Evolutionary conservation across 1,140 invertebrate species (phyloP).

Genomic region (Caerostris darwini): DNA sequence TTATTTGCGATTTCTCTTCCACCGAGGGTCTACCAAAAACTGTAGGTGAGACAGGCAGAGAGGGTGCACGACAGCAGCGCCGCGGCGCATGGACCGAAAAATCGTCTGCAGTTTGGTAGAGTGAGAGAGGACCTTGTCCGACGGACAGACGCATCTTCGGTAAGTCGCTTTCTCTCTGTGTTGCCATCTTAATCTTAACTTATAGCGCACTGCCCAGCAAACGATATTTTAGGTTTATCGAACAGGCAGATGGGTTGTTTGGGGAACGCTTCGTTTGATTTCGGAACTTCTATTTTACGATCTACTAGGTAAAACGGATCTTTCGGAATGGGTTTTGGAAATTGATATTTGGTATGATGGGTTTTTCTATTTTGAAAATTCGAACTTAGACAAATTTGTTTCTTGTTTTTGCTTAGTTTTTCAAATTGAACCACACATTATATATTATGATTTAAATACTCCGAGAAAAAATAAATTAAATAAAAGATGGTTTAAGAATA

Average conservation of each 20-base stretch:
- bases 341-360: not conserved
- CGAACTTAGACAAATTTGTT: no score
- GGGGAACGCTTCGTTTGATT: not conserved
- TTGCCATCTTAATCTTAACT: constrained; percentile 15
- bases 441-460: no score
- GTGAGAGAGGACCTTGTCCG: constrained; percentile 6
- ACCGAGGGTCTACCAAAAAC: not conserved
- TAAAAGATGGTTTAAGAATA: no score
- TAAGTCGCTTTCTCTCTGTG: not conserved
- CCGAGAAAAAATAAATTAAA: no score
- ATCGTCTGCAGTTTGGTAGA: not conserved
- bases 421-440: no score
- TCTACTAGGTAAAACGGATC: not conserved
- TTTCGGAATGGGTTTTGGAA: not conserved
- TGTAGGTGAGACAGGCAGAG: not conserved
- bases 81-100: not conserved
- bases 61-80: not conserved
- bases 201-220: not conserved
- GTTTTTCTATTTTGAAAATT: no score
- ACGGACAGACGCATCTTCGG: not conserved
- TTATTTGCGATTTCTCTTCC: not conserved
- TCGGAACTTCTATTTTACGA: not conserved
- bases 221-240: constrained; percentile 21
- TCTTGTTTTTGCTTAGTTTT: no score
- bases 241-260: constrained; percentile 6